phyloP scores from a whole-genome alignment of 2,797 vertebrate genomes.

The Prionace glauca region DNA sequence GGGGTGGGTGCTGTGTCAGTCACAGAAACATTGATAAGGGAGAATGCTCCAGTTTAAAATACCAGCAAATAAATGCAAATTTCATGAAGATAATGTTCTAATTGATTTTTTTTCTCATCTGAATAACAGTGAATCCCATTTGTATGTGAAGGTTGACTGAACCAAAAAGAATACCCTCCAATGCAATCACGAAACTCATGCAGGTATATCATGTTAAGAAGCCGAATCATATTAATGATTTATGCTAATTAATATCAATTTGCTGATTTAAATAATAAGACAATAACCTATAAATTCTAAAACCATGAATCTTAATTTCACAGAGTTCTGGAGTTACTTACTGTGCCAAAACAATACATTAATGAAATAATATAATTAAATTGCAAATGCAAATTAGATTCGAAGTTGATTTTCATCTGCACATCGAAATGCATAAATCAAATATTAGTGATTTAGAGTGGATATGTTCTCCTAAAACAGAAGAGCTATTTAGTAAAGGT shows the following conservation, averaged over 20 bases:
- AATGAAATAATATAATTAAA: slow-evolving; percentile 12
- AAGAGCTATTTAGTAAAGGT: not conserved
- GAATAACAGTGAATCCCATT: not conserved
- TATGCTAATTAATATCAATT: slow-evolving; percentile 22
- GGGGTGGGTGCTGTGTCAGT: not conserved
- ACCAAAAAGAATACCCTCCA: not conserved
- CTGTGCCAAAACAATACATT: not conserved
- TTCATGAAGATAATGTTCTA: not conserved
- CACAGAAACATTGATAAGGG: not conserved
- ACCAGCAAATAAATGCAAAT: not conserved
- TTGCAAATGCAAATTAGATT: slow-evolving; percentile 16
- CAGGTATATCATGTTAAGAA: not conserved
- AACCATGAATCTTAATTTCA: not conserved
- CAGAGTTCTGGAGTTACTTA: not conserved
- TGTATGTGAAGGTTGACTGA: not conserved
- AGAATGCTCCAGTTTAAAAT: not conserved
- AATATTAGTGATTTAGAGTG: not conserved
- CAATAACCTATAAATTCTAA: not conserved
- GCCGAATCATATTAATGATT: not conserved
- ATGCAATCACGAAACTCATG: not conserved
- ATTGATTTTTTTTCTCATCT: not conserved
- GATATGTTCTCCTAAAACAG: not conserved
- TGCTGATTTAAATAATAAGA: slow-evolving; percentile 10
- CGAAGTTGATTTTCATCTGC: slow-evolving; percentile 11
- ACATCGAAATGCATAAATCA: not conserved